Evolutionary conservation across 2,888 invertebrate genomes (phyloP), one percentile per base, ranked within the genome.

Genomic region (Phyto melanocephala): DNA sequence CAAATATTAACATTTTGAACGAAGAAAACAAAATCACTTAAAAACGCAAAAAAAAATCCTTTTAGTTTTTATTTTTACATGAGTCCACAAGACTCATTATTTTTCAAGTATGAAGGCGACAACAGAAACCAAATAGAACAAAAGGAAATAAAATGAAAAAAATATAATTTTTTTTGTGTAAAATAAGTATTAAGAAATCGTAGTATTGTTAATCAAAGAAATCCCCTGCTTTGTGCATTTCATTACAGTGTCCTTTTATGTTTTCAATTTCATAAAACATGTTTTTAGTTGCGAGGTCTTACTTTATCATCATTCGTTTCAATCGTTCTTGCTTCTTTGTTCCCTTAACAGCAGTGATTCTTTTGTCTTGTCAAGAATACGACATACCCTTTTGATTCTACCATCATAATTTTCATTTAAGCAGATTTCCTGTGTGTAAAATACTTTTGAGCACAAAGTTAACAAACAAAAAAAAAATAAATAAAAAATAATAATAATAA

Each of bases 381-480:
- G 71, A 58, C 56, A 52, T 62, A 50, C 52, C 15, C 17, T 40
- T 60, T 52, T 50, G 52, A n/a, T 17, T 6, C 17, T 67, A 1
- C 28, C 58, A 58, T 65, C 40, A 72, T 67, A 72, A 60, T 71
- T 79, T 65, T 58, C 65, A 58, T 65, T 72, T 79, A 71, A 79
- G 52, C 15, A 45, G 28, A 40, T 45, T 52, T 72, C 42, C 58
- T 67, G 60, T 72, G 40, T 65, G 28, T 24, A 35, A 62, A 45
- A 17, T 35, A 52, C 13, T 15, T 52, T 54, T 40, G 15, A 50
- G 33, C 15, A 50, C 11, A 67, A 47, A 65, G 11, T 10, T 15
- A 60, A 45, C n/a, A 63, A 24, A 47, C 13, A 28, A 5, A 62
- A 11, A 52, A 15, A n/a, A n/a, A n/a, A n/a, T n/a, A n/a, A 24